A percentile compares a stretch with the other conserved stretches of the same genome.
Evolutionary conservation across 2,113 vertebrate species (phyloP).

Genomic region (Galemys pyrenaicus): DNA sequence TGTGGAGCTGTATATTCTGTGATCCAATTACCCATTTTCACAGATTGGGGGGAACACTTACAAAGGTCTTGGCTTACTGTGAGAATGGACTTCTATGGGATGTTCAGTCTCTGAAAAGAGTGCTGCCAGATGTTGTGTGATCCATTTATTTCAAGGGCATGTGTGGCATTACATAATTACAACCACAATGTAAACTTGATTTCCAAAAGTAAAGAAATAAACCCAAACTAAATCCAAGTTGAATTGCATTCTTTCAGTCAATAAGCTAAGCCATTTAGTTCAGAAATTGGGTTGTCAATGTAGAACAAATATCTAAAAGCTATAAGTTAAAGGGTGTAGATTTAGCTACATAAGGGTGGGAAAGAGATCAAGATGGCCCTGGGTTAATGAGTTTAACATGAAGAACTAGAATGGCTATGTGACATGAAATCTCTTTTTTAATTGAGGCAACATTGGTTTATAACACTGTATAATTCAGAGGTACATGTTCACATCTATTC

Average conservation of each 20-base stretch:
- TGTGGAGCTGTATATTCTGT: neutral
- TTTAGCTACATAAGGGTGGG: neutral
- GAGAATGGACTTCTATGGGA: neutral
- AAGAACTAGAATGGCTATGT: neutral
- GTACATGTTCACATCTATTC: too few species aligned
- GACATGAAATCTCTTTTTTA: too few species aligned
- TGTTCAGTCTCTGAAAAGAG: neutral
- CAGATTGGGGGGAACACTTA: neutral
- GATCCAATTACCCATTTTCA: neutral
- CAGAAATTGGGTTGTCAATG: neutral
- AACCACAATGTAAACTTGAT: neutral
- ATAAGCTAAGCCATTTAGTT: neutral
- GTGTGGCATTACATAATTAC: neutral
- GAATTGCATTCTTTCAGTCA: neutral
- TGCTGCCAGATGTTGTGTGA: neutral
- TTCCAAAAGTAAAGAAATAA: neutral
- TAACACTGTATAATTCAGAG: too few species aligned
- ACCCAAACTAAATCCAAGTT: neutral
- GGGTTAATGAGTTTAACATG: neutral
- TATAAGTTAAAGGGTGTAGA: accelerated
- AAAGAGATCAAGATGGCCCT: neutral
- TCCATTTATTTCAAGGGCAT: neutral
- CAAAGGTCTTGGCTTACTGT: neutral
- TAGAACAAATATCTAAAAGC: neutral
- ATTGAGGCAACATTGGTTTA: too few species aligned